Conservation (phyloP, 1,140 invertebrate species). For the Brachionus paranguensis region DNA sequence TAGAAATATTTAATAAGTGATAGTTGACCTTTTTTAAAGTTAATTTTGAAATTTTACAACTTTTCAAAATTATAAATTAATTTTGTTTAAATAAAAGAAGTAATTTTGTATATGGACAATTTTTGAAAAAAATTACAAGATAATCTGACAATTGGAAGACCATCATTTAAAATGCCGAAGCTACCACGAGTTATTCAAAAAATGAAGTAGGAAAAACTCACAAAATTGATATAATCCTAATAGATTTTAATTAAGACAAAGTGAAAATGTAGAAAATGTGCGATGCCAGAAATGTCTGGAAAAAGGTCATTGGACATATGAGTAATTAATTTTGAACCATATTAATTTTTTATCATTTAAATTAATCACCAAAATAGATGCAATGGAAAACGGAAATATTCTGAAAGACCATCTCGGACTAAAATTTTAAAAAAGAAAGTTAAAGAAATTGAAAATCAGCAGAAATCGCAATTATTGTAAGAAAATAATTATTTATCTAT, state of each 20-base stretch:
- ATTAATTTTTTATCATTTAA: neutral
- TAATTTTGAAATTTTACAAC: neutral
- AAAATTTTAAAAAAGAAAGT: slow-evolving; percentile 67
- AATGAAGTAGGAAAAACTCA: neutral
- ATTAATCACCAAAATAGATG: slow-evolving; percentile 55
- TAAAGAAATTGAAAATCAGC: slow-evolving; percentile 58
- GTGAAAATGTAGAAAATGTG: slow-evolving; percentile 54
- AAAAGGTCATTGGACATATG: slow-evolving; percentile 83
- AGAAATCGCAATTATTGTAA: slow-evolving; percentile 23
- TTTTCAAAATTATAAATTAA: neutral
- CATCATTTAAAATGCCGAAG: neutral
- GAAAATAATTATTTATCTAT: neutral
- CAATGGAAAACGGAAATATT: slow-evolving; percentile 78
- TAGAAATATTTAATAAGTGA: neutral
- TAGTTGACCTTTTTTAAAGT: neutral
- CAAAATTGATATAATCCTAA: neutral
- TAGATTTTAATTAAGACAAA: neutral
- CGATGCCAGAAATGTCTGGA: slow-evolving; percentile 84
- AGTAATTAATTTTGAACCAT: slow-evolving; percentile 48
- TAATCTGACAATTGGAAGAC: neutral
- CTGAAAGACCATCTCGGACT: slow-evolving; percentile 73
- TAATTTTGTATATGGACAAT: neutral
- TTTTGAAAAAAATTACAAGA: neutral
- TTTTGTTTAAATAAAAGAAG: neutral
- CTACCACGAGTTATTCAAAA: slow-evolving; percentile 13